A percentile compares a stretch with the other conserved stretches of the same genome.
phyloP scores from a whole-genome alignment of 2,797 vertebrate species.

The Cuniculus paca region DNA sequence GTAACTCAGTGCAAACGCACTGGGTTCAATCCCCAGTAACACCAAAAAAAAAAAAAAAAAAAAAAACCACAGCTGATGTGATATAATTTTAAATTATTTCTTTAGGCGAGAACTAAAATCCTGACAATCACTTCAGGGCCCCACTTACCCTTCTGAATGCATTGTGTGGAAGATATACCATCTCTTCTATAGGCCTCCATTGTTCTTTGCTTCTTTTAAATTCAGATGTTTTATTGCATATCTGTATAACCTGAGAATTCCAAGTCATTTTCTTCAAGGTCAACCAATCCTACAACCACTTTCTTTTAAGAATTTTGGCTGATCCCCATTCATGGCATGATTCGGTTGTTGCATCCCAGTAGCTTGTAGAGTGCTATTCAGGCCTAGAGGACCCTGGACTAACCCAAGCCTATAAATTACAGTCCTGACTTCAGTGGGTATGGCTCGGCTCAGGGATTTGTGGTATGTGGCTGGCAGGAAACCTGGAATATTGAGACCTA shows the following conservation, averaged over 20 bases:
- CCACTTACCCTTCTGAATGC: background rate
- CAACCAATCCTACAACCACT: background rate
- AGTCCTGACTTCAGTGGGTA: background rate
- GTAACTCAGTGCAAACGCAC: background rate
- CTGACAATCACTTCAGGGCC: background rate
- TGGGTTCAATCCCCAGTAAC: background rate
- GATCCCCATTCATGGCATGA: background rate
- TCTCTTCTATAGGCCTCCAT: background rate
- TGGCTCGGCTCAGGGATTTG: slow-evolving; percentile 45
- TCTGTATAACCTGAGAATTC: background rate
- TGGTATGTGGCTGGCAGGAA: slow-evolving; percentile 19
- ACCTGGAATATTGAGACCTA: background rate
- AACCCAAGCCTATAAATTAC: background rate
- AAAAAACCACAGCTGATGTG: background rate
- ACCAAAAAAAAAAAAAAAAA: background rate
- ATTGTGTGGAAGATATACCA: background rate
- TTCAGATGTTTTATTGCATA: background rate
- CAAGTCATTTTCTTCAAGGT: background rate
- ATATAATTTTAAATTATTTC: background rate
- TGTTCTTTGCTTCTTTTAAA: background rate
- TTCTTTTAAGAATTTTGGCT: background rate
- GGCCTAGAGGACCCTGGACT: background rate
- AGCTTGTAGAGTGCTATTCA: background rate
- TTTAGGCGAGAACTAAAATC: background rate
- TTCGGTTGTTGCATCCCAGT: background rate